Percentiles rank a stretch among this genome's conserved stretches.
Conservation (phyloP, 2,113 vertebrate genomes). For the Gracilinanus agilis region DNA sequence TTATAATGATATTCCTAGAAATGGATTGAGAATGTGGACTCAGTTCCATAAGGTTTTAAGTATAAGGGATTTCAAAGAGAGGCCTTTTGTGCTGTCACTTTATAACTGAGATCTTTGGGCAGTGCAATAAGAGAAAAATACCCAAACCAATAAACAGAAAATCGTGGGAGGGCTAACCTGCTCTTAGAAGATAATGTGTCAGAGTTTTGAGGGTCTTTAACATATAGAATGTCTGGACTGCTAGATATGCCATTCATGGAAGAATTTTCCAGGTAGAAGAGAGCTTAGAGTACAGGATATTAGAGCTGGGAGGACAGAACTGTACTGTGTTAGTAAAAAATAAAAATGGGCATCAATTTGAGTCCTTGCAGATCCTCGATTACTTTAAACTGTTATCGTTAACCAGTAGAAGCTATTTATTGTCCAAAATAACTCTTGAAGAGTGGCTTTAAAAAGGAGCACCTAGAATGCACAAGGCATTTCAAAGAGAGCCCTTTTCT, state of each 20-base stretch:
- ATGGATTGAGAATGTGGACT: not conserved
- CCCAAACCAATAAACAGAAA: not conserved
- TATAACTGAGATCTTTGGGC: not conserved
- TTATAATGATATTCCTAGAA: not conserved
- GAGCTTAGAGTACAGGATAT: not conserved
- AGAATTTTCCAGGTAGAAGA: not conserved
- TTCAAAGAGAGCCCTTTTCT: not conserved
- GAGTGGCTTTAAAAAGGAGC: not conserved
- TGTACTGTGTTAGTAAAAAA: not conserved
- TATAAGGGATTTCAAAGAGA: not conserved
- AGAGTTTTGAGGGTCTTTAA: not conserved
- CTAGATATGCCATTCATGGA: not conserved
- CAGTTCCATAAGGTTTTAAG: not conserved
- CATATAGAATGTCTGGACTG: not conserved
- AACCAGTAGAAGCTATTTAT: not conserved
- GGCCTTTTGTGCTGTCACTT: not conserved
- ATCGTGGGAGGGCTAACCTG: not conserved
- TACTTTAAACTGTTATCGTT: not conserved
- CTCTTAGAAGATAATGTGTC: not conserved
- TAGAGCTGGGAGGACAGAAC: not conserved
- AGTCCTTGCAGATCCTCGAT: not conserved
- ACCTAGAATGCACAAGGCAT: not conserved
- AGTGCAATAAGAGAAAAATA: not conserved
- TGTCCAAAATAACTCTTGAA: not conserved
- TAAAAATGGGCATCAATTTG: not conserved